These are phyloP conservation scores for Geophilus truncorum DNA, from an alignment of 2,888 invertebrate genomes.

Conservation along the genomic window DNA sequence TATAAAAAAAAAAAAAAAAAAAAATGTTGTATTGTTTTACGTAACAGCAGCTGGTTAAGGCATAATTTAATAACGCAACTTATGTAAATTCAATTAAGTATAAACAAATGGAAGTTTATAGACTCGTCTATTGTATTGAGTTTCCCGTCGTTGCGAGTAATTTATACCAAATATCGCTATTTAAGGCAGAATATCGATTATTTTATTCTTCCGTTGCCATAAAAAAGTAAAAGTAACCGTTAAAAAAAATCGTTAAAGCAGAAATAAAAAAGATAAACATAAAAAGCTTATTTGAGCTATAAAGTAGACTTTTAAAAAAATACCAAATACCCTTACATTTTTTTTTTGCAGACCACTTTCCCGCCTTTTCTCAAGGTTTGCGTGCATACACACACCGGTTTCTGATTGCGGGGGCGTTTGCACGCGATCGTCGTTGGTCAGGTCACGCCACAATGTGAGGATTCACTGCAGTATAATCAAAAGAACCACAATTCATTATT, in stretches of 20 bases:
- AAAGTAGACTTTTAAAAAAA: background rate
- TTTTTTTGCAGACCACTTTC: background rate
- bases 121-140: too few species aligned
- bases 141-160: background rate
- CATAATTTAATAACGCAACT: background rate
- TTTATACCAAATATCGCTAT: background rate
- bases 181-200: background rate
- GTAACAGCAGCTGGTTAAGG: background rate
- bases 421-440: constrained; percentile 16
- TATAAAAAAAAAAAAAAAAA: too few species aligned
- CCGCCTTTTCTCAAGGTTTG: constrained; percentile 20
- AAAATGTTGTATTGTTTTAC: background rate
- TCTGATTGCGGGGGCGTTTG: constrained; percentile 16
- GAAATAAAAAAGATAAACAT: background rate
- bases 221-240: background rate
- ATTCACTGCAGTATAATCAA: constrained; percentile 10
- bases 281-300: constrained; percentile 5
- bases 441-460: constrained; percentile 6
- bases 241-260: background rate
- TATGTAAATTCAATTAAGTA: background rate
- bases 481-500: constrained; percentile 1
- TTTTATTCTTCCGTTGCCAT: background rate
- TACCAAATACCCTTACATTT: background rate
- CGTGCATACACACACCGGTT: background rate
- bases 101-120: background rate